A percentile compares a stretch with the other conserved stretches of the same genome.
Conservation (phyloP, 2,888 invertebrate genomes). For the Parnassius orleans region DNA sequence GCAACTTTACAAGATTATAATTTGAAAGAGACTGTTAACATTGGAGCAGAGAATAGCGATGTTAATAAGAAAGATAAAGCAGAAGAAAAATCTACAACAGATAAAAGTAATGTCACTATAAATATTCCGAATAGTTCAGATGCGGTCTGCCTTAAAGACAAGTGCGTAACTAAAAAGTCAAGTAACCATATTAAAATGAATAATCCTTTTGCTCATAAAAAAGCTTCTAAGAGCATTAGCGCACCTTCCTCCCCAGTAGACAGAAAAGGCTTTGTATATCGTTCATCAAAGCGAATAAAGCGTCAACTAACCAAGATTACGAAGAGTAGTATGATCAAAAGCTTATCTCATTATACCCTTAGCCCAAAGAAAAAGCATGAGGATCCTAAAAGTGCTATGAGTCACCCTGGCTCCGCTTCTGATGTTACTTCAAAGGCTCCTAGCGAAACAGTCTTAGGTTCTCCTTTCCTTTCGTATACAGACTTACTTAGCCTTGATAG, state of each 20-base stretch:
- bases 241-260: constrained; percentile 72
- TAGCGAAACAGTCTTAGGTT: constrained; percentile 77
- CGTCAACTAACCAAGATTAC: constrained; percentile 65
- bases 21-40: neutral
- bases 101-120: constrained; percentile 20
- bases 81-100: constrained; percentile 13
- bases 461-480: constrained; percentile 74
- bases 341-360: constrained; percentile 70
- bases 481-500: constrained; percentile 65
- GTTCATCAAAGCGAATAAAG: constrained; percentile 68
- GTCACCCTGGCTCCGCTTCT: constrained; percentile 63
- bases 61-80: constrained; percentile 17
- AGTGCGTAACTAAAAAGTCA: constrained; percentile 53
- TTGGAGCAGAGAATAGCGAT: neutral
- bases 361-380: constrained; percentile 63
- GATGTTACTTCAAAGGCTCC: constrained; percentile 66
- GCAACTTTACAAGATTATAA: too few relatives aligned
- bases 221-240: constrained; percentile 63
- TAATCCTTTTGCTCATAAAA: constrained; percentile 69
- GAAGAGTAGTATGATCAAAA: constrained; percentile 72
- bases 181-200: constrained; percentile 62
- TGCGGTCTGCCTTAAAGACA: constrained; percentile 34
- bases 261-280: constrained; percentile 65
- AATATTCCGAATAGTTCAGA: constrained; percentile 20
- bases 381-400: constrained; percentile 51